phyloP scores from a whole-genome alignment of 2,797 vertebrate species.

The Rhinoraja longicauda region DNA sequence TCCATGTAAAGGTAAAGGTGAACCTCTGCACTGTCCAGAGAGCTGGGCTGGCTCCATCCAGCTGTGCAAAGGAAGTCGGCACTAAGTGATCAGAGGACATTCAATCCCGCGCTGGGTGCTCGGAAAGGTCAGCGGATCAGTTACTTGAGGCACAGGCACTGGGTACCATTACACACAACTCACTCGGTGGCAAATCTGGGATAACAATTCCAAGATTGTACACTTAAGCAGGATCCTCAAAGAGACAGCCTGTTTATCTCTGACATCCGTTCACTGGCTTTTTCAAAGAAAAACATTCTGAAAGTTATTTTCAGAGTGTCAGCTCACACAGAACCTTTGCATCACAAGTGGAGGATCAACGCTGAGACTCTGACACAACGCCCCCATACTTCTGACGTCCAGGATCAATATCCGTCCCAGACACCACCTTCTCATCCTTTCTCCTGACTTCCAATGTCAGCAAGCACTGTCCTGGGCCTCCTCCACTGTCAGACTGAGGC shows the following conservation, averaged over 20 bases:
- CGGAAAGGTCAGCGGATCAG: constrained; percentile 5
- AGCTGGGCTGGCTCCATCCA: not conserved
- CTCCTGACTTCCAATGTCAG: not conserved
- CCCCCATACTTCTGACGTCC: not conserved
- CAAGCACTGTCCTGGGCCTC: too few species aligned
- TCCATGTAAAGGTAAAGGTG: too few species aligned
- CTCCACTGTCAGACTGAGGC: too few species aligned
- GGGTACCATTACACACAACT: not conserved
- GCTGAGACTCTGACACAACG: not conserved
- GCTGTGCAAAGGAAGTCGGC: not conserved
- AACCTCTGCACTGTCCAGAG: not conserved
- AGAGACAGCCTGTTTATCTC: not conserved
- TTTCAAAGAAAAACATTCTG: not conserved
- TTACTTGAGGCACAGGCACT: not conserved
- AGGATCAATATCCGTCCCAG: not conserved
- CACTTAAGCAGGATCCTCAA: not conserved
- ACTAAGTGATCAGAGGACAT: constrained; percentile 17
- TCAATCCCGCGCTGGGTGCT: not conserved
- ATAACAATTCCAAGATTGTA: constrained; percentile 27
- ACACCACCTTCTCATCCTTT: not conserved
- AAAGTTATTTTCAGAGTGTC: not conserved
- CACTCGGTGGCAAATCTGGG: not conserved
- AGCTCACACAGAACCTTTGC: not conserved
- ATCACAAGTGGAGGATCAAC: not conserved
- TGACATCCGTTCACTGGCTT: not conserved